These are phyloP conservation scores for Chionodraco myersi DNA, from an alignment of 2,113 vertebrate genomes.

Conservation along the genomic window DNA sequence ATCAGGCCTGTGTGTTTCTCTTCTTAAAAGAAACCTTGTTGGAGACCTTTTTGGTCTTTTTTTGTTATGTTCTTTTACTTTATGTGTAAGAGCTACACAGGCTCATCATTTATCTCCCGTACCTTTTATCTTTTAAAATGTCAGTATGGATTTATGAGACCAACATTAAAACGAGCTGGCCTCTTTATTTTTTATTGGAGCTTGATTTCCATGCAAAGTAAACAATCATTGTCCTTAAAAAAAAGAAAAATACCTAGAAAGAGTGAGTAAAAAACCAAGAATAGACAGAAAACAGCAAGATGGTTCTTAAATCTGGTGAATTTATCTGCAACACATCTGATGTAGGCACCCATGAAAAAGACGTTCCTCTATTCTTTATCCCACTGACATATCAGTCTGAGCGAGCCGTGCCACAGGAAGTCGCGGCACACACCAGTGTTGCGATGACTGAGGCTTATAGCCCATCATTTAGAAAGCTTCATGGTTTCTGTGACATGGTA, in stretches of 20 bases:
- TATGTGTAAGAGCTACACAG: conserved; percentile 1
- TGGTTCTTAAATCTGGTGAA: neutral
- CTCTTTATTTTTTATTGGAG: conserved; percentile 6
- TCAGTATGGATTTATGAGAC: neutral
- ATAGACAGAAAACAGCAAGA: neutral
- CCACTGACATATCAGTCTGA: neutral
- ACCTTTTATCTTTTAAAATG: conserved; percentile 7
- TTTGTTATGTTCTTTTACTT: neutral
- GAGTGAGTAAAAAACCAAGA: neutral
- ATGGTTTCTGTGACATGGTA: conserved; percentile 32
- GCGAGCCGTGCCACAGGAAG: conserved; percentile 9
- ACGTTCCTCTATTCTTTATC: neutral
- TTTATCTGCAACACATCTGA: neutral
- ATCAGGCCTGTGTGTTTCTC: conserved; percentile 23
- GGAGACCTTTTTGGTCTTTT: neutral
- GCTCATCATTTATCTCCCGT: conserved; percentile 29
- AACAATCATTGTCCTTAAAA: neutral
- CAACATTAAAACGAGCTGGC: neutral
- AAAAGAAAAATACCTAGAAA: conserved; percentile 1
- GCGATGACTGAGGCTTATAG: conserved; percentile 45
- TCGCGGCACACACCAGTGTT: conserved; percentile 47
- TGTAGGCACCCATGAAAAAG: neutral
- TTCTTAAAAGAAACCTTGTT: conserved; percentile 16
- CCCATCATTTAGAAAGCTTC: conserved; percentile 27
- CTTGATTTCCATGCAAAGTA: neutral